Evolutionary conservation across 2,888 invertebrate genomes (phyloP).

Genomic region (Epirrita christyi): DNA sequence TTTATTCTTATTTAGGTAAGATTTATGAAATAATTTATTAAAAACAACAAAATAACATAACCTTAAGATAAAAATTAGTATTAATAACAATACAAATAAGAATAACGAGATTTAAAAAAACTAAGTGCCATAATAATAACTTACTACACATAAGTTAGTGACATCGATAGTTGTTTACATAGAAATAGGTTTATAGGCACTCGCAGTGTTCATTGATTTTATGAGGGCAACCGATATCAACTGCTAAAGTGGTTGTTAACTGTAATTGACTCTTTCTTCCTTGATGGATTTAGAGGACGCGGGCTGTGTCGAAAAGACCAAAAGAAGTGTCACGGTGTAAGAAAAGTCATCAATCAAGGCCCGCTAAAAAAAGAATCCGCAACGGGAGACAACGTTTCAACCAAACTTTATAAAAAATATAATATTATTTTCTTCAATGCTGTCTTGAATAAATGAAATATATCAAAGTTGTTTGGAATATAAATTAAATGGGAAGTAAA

Average conservation of each 20-base stretch:
- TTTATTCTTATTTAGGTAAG: too few relatives aligned
- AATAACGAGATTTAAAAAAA: too few relatives aligned
- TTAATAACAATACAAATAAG: too few relatives aligned
- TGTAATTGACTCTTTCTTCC: slow-evolving; percentile 56
- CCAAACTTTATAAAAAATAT: slow-evolving; percentile 59
- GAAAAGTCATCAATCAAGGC: slow-evolving; percentile 76
- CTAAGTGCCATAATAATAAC: too few relatives aligned
- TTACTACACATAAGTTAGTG: background rate
- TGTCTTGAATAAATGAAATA: slow-evolving; percentile 63
- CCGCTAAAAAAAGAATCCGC: slow-evolving; percentile 64
- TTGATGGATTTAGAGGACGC: slow-evolving; percentile 59
- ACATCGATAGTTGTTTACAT: slow-evolving; percentile 20
- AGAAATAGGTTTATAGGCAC: slow-evolving; percentile 25
- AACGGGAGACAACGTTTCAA: slow-evolving; percentile 59
- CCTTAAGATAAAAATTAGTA: too few relatives aligned
- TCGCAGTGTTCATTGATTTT: slow-evolving; percentile 21
- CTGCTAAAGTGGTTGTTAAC: slow-evolving; percentile 48
- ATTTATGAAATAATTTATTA: too few relatives aligned
- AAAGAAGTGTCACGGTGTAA: slow-evolving; percentile 63
- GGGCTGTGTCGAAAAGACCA: slow-evolving; percentile 52
- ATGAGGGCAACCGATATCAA: slow-evolving; percentile 24
- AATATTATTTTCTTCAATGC: slow-evolving; percentile 49
- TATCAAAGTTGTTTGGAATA: slow-evolving; percentile 46
- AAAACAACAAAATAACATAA: too few relatives aligned
- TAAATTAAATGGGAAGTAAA: slow-evolving; percentile 44